Conservation (phyloP, 2,888 invertebrate genomes). For the Tetragonula carbonaria region DNA sequence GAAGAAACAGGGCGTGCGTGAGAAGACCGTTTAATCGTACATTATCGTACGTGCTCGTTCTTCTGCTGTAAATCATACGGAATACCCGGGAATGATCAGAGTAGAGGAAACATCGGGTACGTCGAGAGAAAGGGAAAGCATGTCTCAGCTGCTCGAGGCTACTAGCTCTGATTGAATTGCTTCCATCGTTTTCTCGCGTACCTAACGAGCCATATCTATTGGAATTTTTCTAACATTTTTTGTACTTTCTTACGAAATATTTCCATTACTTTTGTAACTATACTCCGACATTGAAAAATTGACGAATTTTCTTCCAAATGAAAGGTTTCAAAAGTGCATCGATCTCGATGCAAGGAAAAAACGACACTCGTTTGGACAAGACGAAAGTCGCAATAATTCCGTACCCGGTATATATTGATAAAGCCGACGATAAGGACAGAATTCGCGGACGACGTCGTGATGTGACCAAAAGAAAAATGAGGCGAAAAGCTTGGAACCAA, state of each 20-base stretch:
- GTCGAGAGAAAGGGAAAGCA: slow-evolving; percentile 50
- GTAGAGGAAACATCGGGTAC: neutral
- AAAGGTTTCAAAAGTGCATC: no score
- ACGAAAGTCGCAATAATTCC: neutral
- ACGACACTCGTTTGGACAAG: neutral
- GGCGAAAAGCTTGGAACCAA: slow-evolving; percentile 33
- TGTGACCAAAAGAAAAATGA: slow-evolving; percentile 47
- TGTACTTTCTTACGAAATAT: slow-evolving; percentile 6
- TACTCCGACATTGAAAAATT: neutral
- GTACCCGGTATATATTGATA: slow-evolving; percentile 9
- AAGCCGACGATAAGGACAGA: slow-evolving; percentile 9
- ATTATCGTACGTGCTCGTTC: slow-evolving; percentile 49
- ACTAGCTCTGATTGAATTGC: slow-evolving; percentile 82
- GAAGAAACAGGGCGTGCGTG: slow-evolving; percentile 45
- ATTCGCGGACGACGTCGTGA: neutral
- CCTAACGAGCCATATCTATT: slow-evolving; percentile 34
- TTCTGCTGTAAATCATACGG: slow-evolving; percentile 63
- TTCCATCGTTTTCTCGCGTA: slow-evolving; percentile 65
- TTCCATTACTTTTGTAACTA: neutral
- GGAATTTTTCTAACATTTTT: slow-evolving; percentile 6
- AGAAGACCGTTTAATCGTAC: slow-evolving; percentile 61
- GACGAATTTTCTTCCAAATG: neutral
- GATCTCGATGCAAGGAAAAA: neutral
- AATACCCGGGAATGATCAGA: slow-evolving; percentile 39
- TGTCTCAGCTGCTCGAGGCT: slow-evolving; percentile 81